A percentile compares a stretch with the other conserved stretches of the same genome.
Conservation (phyloP, 35 echinoderm and acorn worm genomes). For the Acanthaster planci region DNA sequence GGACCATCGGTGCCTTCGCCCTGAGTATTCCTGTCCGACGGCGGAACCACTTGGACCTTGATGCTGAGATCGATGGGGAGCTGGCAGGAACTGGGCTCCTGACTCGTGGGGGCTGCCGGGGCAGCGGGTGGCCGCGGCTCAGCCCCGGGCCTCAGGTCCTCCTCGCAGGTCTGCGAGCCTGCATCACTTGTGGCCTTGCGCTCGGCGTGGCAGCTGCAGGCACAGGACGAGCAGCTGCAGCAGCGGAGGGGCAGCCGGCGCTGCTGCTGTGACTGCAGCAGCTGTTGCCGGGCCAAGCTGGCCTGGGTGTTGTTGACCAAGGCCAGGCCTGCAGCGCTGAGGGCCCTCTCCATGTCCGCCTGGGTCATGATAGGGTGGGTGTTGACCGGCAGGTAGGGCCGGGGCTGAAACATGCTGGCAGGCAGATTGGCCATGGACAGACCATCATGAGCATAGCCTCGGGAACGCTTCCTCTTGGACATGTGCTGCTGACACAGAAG, state of each 20-base stretch:
- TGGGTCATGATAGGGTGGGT: not conserved
- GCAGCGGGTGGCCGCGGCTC: not conserved
- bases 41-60: not conserved
- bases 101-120: not conserved
- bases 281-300: constrained; percentile 2
- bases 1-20: not conserved
- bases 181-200: not conserved
- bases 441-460: not conserved
- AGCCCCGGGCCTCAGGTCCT: not conserved
- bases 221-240: not conserved
- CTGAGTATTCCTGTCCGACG: not conserved
- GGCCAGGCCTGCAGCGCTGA: not conserved
- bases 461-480: not conserved
- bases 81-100: not conserved
- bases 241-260: not conserved
- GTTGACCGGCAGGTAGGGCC: not conserved
- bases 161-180: constrained; percentile 14
- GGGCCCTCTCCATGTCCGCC: not conserved
- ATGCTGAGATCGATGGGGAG: constrained; percentile 21
- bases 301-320: not conserved
- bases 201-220: not conserved
- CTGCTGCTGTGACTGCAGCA: not conserved
- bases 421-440: not conserved
- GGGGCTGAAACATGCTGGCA: not conserved
- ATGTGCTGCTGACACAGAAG: not conserved